Evolutionary conservation across 1,140 invertebrate genomes (phyloP), one percentile per base, ranked within the genome.

Genomic region (Pemphigus obesinymphae): DNA sequence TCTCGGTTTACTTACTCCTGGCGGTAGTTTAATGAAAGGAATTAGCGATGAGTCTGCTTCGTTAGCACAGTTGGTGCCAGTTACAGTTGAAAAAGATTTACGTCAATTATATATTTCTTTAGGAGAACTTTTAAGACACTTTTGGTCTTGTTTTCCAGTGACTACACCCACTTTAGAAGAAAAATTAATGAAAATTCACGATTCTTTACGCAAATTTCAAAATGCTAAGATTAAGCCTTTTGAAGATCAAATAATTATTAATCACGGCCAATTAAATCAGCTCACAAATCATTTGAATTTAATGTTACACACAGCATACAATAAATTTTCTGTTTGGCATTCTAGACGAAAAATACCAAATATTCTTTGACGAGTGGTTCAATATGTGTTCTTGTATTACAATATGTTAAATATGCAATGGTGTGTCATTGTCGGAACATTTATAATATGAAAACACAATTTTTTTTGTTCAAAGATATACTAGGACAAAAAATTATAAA

Each of bases 81-180:
- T 89, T 48, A 93, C 96, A 85, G 89, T 97, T 81, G 93, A 95
- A 86, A 90, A 91, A 53, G 96, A 98, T 85, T 88, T 98, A 15
- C 89, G 92, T 61, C 91, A 92, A 82, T 88, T 97, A 43, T 98
- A 98, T 88, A 89, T 93, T 17, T 94, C 94, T 20, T 88, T 94
- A 3, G 92, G 93, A 83, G 96, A 98, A 89, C 88, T 99, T 61
- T 87, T 98, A 10, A 91, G 94, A 82, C 96, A 98, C 88, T 97
- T 98, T 88, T 99, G 97, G 96, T 90, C 91, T 37, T 95, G 95
- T 87, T 97, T 98, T 88, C 97, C 96, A 68, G 92, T 94, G 15
- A 95, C 93, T 0, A 93, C 92, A 10, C 90, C 91, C 50, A 90
- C 91, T 75, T 87, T 93, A 15, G 92, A 95, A 85, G 92, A 95